A percentile compares a stretch with the other conserved stretches of the same genome.
Conservation (phyloP, 2,113 vertebrate species). For the Rhinolophus sinicus region DNA sequence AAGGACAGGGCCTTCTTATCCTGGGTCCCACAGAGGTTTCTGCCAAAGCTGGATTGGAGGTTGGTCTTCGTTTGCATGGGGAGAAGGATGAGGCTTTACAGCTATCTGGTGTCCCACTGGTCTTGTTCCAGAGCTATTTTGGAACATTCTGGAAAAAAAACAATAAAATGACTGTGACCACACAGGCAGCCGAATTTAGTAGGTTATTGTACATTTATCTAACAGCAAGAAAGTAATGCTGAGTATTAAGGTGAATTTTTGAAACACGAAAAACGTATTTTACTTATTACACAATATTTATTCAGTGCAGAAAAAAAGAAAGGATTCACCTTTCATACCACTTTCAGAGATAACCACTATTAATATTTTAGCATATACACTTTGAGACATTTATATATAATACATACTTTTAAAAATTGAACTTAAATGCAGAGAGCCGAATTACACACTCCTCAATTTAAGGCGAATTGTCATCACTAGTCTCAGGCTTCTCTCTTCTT, state of each 20-base stretch:
- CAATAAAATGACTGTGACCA: slow-evolving; percentile 77
- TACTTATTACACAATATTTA: slow-evolving; percentile 14
- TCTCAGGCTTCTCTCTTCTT: slow-evolving; percentile 45
- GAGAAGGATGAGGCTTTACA: slow-evolving; percentile 72
- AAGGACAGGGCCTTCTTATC: background rate
- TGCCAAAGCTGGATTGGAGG: slow-evolving; percentile 40
- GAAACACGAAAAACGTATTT: slow-evolving; percentile 5
- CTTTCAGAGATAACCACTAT: background rate
- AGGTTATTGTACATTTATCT: slow-evolving; percentile 59
- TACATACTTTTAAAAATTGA: background rate
- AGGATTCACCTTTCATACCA: slow-evolving; percentile 46
- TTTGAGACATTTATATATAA: slow-evolving; percentile 1
- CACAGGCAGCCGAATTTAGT: slow-evolving; percentile 73
- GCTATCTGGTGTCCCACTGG: slow-evolving; percentile 71
- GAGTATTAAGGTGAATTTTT: slow-evolving; percentile 55
- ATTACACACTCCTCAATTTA: slow-evolving; percentile 30
- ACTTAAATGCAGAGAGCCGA: background rate
- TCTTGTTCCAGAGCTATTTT: slow-evolving; percentile 74
- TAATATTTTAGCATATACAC: slow-evolving; percentile 8
- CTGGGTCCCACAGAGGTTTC: background rate
- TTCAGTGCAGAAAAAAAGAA: slow-evolving; percentile 12
- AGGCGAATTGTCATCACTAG: background rate
- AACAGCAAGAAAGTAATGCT: slow-evolving; percentile 51
- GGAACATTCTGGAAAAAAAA: slow-evolving; percentile 77
- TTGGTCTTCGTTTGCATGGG: slow-evolving; percentile 57